These are phyloP conservation scores for Seriola dumerili DNA, from an alignment of 2,113 vertebrate species.

Conservation along the genomic window DNA sequence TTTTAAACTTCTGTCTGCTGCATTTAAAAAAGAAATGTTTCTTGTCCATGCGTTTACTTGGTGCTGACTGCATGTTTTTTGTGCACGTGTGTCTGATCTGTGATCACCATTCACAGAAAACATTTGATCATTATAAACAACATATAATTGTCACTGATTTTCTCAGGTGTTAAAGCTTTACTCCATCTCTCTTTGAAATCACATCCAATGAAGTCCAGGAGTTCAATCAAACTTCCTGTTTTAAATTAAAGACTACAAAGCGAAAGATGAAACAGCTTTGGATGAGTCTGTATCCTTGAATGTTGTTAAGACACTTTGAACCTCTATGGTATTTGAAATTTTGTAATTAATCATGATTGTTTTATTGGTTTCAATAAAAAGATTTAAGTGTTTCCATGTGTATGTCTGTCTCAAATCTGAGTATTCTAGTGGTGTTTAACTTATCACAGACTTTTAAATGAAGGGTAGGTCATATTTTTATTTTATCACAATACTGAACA, in stretches of 20 bases:
- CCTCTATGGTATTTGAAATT: constrained; percentile 6
- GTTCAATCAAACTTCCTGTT: neutral
- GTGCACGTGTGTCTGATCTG: neutral
- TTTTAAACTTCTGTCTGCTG: neutral
- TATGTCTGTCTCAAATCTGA: constrained; percentile 19
- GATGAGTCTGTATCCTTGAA: neutral
- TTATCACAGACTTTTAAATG: neutral
- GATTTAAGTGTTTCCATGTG: constrained; percentile 31
- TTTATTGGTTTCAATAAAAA: constrained; percentile 29
- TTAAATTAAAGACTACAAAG: constrained; percentile 9
- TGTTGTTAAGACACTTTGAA: constrained; percentile 5
- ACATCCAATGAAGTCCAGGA: neutral
- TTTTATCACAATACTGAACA: neutral
- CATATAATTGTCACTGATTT: neutral
- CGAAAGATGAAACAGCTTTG: neutral
- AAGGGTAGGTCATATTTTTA: neutral
- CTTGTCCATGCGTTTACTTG: neutral
- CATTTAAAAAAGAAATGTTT: neutral
- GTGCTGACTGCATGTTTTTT: neutral
- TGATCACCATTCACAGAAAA: neutral
- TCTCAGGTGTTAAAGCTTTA: neutral
- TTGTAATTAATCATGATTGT: neutral
- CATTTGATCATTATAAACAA: neutral
- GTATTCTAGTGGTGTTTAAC: constrained; percentile 5
- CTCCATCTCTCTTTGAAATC: neutral